phyloP scores from a whole-genome alignment of 2,797 vertebrate species.

The Calcarius lapponicus region DNA sequence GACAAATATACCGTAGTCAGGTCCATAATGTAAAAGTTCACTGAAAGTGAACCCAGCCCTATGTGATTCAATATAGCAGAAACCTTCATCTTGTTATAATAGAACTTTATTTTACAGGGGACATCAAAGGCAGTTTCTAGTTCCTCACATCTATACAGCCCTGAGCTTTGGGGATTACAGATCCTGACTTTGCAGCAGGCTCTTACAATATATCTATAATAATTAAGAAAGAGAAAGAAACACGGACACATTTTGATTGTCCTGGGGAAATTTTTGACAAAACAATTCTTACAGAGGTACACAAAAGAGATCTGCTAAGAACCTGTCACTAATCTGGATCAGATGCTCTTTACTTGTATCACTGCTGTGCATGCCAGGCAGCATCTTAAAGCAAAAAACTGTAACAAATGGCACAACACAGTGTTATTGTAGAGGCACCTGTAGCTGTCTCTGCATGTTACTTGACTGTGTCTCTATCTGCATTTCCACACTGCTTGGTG shows the following conservation, averaged over 20 bases:
- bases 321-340: neutral
- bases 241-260: neutral
- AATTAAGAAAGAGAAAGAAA: neutral
- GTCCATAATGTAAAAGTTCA: neutral
- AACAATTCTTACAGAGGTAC: neutral
- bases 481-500: neutral
- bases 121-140: neutral
- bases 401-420: neutral
- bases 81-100: neutral
- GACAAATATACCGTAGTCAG: neutral
- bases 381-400: neutral
- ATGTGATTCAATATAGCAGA: neutral
- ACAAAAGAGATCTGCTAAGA: neutral
- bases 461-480: neutral
- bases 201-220: neutral
- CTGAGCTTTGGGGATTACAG: neutral
- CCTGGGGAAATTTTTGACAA: neutral
- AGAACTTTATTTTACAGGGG: neutral
- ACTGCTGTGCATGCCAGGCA: neutral
- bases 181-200: neutral
- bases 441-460: neutral
- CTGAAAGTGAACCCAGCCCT: neutral
- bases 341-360: neutral
- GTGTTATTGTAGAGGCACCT: neutral
- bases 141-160: neutral